Evolutionary conservation across 2,888 invertebrate species (phyloP), one percentile per base, ranked within the genome.

Genomic region (Allophyes oxyacanthae): DNA sequence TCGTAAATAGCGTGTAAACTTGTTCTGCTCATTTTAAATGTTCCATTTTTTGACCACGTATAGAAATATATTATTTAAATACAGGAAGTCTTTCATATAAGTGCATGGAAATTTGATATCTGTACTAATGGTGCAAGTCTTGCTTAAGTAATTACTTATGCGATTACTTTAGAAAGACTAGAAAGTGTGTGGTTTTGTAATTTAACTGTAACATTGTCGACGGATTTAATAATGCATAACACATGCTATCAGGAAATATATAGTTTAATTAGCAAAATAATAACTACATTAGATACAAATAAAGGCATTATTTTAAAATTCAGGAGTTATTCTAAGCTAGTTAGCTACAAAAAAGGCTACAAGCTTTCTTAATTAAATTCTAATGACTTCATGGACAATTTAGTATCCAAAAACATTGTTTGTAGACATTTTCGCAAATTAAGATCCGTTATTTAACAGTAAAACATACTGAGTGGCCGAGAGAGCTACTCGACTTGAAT

Each of bases 401-500:
- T 62, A 58, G 45, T 53, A 57, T 56, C 43, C 28, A 38, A 55
- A 40, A 53, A 52, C 49, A 41, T 40, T 52, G 44, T 64, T 58
- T 53, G 61, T 62, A 75, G 65, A 71, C 55, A 67, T 70, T 75
- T 73, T 65, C n/a, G 70, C 64, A 79, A 78, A 79, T 75, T 77
- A 77, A 77, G 72, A 72, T 69, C 80, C 76, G 81, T 83, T 83
- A 84, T 77, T n/a, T 80, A 82, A 83, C 79, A 69, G 82, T 79
- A 79, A 79, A 73, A 76, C 37, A 20, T 42, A 59, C 64, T 62
- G 60, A 68, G 49, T 40, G 53, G 61, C 42, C 41, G 53, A 38
- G 43, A 45, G 32, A 65, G 70, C 74, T 72, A 75, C 70, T 64
- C 14, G 73, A 41, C 70, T 75, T 74, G 57, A 54, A 60, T 60